phyloP scores from a whole-genome alignment of 2,113 vertebrate species.

The Actenoides lindsayi region DNA sequence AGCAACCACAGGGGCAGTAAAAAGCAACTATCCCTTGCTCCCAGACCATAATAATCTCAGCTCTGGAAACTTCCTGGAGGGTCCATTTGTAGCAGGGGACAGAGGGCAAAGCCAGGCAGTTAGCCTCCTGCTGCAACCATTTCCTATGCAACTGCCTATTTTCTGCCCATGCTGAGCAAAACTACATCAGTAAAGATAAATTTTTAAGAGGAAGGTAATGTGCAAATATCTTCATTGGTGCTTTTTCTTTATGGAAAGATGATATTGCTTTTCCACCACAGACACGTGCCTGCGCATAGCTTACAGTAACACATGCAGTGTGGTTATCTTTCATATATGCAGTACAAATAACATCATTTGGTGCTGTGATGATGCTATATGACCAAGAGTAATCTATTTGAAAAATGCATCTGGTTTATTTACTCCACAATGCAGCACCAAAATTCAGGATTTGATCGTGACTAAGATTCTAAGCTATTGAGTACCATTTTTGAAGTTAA shows the following conservation, averaged over 20 bases:
- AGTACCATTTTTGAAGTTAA: not conserved
- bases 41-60: not conserved
- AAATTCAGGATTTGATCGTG: not conserved
- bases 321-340: not conserved
- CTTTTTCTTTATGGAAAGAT: not conserved
- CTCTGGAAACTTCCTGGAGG: not conserved
- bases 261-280: not conserved
- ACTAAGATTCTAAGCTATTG: not conserved
- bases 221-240: not conserved
- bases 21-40: not conserved
- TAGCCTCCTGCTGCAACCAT: not conserved
- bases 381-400: not conserved
- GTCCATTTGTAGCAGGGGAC: not conserved
- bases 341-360: not conserved
- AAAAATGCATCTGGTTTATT: not conserved
- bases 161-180: not conserved
- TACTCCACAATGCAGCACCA: not conserved
- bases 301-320: not conserved
- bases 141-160: not conserved
- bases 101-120: not conserved
- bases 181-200: not conserved
- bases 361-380: not conserved
- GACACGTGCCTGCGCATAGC: not conserved
- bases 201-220: not conserved
- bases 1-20: not conserved